These are phyloP conservation scores for Boloria selene DNA, from an alignment of 2,888 invertebrate species.

Conservation along the genomic window DNA sequence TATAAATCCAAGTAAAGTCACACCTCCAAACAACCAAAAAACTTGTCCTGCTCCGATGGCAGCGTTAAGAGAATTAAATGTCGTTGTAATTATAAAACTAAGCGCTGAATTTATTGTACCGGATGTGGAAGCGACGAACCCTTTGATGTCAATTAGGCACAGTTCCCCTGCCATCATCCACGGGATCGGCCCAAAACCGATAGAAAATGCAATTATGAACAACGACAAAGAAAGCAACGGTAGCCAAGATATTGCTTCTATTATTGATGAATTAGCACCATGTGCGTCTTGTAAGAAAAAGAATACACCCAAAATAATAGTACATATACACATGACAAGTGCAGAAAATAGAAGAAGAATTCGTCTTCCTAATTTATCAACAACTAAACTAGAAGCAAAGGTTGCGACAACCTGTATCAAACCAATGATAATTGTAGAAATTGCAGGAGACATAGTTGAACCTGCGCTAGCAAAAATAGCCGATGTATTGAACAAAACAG, in stretches of 20 bases:
- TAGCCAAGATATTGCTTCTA: conserved; percentile 85
- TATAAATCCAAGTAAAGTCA: conserved; percentile 84
- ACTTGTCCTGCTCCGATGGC: conserved; percentile 84
- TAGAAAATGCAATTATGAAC: conserved; percentile 90
- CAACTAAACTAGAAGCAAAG: conserved; percentile 87
- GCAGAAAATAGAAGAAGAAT: conserved; percentile 88
- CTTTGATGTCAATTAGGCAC: conserved; percentile 90
- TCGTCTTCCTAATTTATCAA: conserved; percentile 91
- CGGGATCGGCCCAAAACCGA: conserved; percentile 94
- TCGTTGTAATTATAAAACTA: conserved; percentile 90
- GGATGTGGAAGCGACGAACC: conserved; percentile 88
- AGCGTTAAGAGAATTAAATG: conserved; percentile 82
- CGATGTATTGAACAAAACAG: conserved; percentile 90
- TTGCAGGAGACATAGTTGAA: conserved; percentile 78
- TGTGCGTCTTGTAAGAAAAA: conserved; percentile 80
- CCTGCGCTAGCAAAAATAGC: conserved; percentile 88
- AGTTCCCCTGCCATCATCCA: conserved; percentile 93
- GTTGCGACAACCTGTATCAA: conserved; percentile 90
- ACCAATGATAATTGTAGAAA: conserved; percentile 90
- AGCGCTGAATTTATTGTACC: conserved; percentile 93
- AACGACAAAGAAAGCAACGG: conserved; percentile 88
- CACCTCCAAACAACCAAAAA: conserved; percentile 88
- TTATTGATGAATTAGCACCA: conserved; percentile 56
- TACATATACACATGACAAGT: conserved; percentile 86
- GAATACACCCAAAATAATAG: conserved; percentile 87